A percentile compares a stretch with the other conserved stretches of the same genome.
phyloP scores from a whole-genome alignment of 2,888 invertebrate species.

The Ceraclea dissimilis region DNA sequence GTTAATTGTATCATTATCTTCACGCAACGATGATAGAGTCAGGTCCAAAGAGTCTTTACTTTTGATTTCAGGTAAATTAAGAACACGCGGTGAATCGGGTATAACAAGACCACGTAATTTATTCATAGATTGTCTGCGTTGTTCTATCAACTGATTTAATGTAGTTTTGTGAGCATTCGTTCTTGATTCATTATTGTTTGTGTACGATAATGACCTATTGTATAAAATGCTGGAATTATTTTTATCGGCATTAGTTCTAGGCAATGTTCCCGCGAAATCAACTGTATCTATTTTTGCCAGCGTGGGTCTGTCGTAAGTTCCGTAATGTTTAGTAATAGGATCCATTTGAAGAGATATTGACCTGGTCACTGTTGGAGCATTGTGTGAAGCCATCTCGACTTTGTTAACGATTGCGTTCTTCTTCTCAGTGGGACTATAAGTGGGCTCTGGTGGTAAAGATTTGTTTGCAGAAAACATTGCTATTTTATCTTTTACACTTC shows the following conservation, averaged over 20 bases:
- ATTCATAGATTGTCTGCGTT: constrained; percentile 72
- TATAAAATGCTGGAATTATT: constrained; percentile 37
- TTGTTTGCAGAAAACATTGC: constrained; percentile 70
- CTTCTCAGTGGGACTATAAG: background rate
- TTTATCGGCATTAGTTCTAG: constrained; percentile 34
- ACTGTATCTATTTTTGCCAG: background rate
- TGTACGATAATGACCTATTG: constrained; percentile 10
- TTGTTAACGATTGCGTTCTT: background rate
- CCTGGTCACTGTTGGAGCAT: background rate
- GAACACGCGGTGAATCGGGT: constrained; percentile 65
- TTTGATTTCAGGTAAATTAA: constrained; percentile 78
- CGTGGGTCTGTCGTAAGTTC: background rate
- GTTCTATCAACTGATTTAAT: constrained; percentile 70
- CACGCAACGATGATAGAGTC: constrained; percentile 24
- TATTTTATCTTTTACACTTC: constrained; percentile 78
- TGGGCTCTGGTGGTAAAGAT: constrained; percentile 24
- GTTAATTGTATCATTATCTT: constrained; percentile 3
- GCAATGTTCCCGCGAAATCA: background rate
- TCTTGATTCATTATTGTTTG: constrained; percentile 2
- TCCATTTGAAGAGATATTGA: constrained; percentile 9
- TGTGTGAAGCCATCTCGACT: background rate
- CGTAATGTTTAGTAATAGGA: constrained; percentile 6
- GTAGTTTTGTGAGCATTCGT: constrained; percentile 48
- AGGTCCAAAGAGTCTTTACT: constrained; percentile 51
- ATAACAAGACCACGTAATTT: constrained; percentile 84